Evolutionary conservation across 2,888 invertebrate genomes (phyloP).

Genomic region (Euproctis similis): DNA sequence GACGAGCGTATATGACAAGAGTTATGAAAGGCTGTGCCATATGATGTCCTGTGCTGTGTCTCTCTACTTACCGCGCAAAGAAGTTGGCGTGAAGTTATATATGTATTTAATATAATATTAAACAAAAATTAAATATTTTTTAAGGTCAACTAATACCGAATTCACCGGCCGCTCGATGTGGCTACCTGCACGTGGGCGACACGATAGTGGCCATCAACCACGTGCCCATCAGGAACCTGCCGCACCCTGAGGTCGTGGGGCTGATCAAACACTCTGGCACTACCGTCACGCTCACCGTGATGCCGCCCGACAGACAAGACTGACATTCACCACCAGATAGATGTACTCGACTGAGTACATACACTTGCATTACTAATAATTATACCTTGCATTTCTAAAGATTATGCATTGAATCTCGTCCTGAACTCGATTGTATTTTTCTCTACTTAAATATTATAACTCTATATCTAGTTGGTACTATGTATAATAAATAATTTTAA

Average conservation of each 20-base stretch:
- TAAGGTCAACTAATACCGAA: constrained; percentile 94
- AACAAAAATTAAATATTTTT: background rate
- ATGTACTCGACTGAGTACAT: background rate
- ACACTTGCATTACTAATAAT: background rate
- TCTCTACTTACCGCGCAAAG: no score
- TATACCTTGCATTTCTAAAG: constrained; percentile 6
- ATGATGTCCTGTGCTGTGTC: no score
- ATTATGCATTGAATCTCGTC: no score
- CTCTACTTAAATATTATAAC: no score
- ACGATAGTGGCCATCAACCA: constrained; percentile 97
- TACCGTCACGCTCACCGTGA: constrained; percentile 89
- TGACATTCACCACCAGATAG: constrained; percentile 17
- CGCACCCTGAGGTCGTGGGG: constrained; percentile 97
- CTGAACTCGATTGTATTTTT: no score
- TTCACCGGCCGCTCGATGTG: constrained; percentile 96
- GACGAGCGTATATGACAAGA: no score
- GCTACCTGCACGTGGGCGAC: constrained; percentile 93
- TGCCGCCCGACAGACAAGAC: constrained; percentile 31
- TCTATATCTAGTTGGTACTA: no score
- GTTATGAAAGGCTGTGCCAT: no score
- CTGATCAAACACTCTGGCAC: constrained; percentile 97
- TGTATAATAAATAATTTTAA: no score
- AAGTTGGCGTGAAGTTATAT: no score
- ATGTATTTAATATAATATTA: no score
- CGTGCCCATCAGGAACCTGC: constrained; percentile 91